Percentiles rank a stretch among this genome's conserved stretches.
Conservation (phyloP, 2,113 vertebrate species). For the Astur gentilis region DNA sequence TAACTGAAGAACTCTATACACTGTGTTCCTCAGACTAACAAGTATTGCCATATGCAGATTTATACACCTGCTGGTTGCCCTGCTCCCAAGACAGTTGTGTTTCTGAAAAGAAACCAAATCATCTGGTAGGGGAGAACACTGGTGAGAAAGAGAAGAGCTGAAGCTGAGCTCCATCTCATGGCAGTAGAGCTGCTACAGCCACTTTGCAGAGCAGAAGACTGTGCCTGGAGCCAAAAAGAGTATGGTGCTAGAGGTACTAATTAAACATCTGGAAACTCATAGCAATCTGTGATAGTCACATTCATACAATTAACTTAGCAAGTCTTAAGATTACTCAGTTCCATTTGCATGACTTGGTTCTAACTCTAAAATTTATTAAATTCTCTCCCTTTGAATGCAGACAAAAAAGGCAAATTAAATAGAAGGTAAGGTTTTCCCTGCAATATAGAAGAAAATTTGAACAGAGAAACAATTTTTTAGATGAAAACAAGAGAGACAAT, state of each 20-base stretch:
- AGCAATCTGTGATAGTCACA: not conserved
- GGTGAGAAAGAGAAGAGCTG: not conserved
- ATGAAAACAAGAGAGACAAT: not conserved
- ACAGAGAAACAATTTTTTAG: not conserved
- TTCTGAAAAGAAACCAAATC: not conserved
- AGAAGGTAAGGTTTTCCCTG: not conserved
- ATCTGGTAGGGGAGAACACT: not conserved
- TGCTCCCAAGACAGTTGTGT: not conserved
- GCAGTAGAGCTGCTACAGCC: rapidly evolving
- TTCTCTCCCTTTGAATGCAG: not conserved
- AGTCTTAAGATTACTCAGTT: not conserved
- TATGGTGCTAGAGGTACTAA: not conserved
- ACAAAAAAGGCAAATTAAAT: not conserved
- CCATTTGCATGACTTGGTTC: not conserved
- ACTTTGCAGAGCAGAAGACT: not conserved
- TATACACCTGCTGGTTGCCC: not conserved
- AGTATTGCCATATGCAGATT: not conserved
- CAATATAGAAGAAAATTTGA: not conserved
- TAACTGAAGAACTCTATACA: not conserved
- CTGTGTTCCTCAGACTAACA: not conserved
- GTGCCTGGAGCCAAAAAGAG: not conserved
- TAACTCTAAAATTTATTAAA: not conserved
- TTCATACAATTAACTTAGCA: not conserved
- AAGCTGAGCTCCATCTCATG: not conserved
- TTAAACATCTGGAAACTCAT: not conserved